phyloP scores from a whole-genome alignment of 2,113 vertebrate species.

The Proterorhinus semilunaris region DNA sequence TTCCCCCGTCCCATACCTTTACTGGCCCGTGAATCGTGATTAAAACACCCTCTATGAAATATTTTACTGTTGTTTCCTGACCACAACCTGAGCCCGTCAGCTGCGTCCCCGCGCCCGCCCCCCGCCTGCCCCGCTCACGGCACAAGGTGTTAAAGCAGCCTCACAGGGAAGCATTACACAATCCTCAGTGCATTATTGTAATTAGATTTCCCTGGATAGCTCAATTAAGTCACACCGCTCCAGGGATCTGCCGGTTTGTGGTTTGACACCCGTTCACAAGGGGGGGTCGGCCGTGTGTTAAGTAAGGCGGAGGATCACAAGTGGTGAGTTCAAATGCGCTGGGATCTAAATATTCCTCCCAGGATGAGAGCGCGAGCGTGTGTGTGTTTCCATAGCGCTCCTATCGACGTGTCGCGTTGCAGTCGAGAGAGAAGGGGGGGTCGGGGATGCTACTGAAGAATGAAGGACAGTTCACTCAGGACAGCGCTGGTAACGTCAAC shows the following conservation, averaged over 20 bases:
- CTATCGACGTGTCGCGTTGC: slow-evolving; percentile 34
- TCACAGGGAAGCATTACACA: slow-evolving; percentile 63
- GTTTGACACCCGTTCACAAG: slow-evolving; percentile 70
- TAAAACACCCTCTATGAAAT: slow-evolving; percentile 67
- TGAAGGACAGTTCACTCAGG: slow-evolving; percentile 51
- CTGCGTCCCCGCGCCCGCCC: slow-evolving; percentile 22
- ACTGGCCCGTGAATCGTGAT: slow-evolving; percentile 68
- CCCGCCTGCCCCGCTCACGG: slow-evolving; percentile 27
- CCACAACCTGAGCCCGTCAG: slow-evolving; percentile 33
- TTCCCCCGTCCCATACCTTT: slow-evolving; percentile 63
- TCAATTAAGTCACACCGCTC: slow-evolving; percentile 77
- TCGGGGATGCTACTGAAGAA: slow-evolving; percentile 38
- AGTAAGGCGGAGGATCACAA: slow-evolving; percentile 68
- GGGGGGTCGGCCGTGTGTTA: slow-evolving; percentile 67
- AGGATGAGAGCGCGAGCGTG: background rate
- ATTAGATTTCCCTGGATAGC: slow-evolving; percentile 78
- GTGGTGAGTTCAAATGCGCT: slow-evolving; percentile 34
- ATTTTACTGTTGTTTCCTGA: slow-evolving; percentile 58
- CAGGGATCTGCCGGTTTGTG: slow-evolving; percentile 65
- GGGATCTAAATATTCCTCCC: slow-evolving; percentile 1
- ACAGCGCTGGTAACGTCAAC: slow-evolving; percentile 52
- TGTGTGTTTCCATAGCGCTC: slow-evolving; percentile 35
- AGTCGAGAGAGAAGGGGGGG: slow-evolving; percentile 2
- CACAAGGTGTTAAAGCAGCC: slow-evolving; percentile 56
- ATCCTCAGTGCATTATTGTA: slow-evolving; percentile 76